Evolutionary conservation across 1,140 invertebrate species (phyloP).

Genomic region (Euwallacea similis): DNA sequence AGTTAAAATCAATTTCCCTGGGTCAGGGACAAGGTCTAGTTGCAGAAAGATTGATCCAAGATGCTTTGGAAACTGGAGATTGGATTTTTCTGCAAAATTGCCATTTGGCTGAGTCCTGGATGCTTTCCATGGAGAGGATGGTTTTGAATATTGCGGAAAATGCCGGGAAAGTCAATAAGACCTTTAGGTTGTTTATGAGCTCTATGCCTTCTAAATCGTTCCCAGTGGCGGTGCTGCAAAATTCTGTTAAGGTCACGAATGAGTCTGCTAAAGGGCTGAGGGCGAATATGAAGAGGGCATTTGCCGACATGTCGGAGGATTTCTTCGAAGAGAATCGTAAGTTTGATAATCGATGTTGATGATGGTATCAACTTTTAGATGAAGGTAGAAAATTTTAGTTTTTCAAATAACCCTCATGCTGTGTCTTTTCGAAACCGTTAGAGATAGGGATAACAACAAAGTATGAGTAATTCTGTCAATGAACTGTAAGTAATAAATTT

Average conservation of each 20-base stretch:
- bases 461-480: too few species aligned
- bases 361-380: too few species aligned
- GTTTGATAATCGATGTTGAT: conserved; percentile 16
- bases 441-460: too few species aligned
- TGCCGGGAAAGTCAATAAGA: conserved; percentile 62
- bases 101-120: conserved; percentile 90
- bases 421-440: too few species aligned
- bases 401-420: too few species aligned
- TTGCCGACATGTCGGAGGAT: conserved; percentile 74
- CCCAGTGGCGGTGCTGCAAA: conserved; percentile 87
- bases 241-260: conserved; percentile 91
- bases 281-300: conserved; percentile 77
- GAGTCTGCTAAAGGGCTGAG: conserved; percentile 88
- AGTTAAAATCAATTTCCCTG: conserved; percentile 81
- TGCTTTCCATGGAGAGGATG: conserved; percentile 73
- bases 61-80: conserved; percentile 67
- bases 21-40: conserved; percentile 88
- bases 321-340: conserved; percentile 81
- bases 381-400: too few species aligned
- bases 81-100: conserved; percentile 93
- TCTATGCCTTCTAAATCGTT: conserved; percentile 86
- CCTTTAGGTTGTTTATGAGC: conserved; percentile 84
- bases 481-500: too few species aligned
- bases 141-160: conserved; percentile 70
- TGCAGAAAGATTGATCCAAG: conserved; percentile 79